Evolutionary conservation across 2,113 vertebrate genomes (phyloP), one percentile per base, ranked within the genome.

Genomic region (Pelvicachromis taeniatus): DNA sequence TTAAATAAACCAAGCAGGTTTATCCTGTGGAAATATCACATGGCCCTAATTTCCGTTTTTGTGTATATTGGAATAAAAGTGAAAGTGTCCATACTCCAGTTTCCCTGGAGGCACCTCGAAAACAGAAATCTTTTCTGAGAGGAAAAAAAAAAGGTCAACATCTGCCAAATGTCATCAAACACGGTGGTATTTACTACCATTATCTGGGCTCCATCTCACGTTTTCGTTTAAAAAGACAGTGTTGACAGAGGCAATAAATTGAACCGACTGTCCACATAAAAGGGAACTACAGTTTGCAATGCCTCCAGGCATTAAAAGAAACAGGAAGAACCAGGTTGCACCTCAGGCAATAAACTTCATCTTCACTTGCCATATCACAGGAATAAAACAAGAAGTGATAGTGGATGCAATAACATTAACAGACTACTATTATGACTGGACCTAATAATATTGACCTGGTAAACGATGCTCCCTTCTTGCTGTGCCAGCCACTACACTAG

Each of bases 121-220:
- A 81, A 61, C 70, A 42, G 52, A 79, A 61, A 23, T 86, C n/a
- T 65, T 83, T 85, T 80, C 33, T 45, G 54, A 48, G 7, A 17
- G 3, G 8, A 77, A 26, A 77, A 58, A 16, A 26, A 50, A 87
- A 59, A 86, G 11, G 54, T 29, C 70, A 38, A 77, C 77, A 56
- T 77, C 77, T 45, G 38, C 52, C 10, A 56, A 90, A 88, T 63
- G 52, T 83, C 80, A 81, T 87, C 85, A 85, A 88, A 81, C 42
- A 82, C 79, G 59, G 58, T 10, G 42, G 88, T 87, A 88, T 94
- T 94, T 94, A 93, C 89, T 77, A 59, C 85, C 53, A 26, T 83
- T 79, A 85, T 89, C 93, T 95, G 94, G 90, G 52, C 58, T 91
- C 82, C 16, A 65, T 94, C 93, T 81, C 82, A 50, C 33, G 10